Percentiles rank a stretch among this genome's conserved stretches.
Evolutionary conservation across 2,888 invertebrate genomes (phyloP).

Genomic region (Metalampra italica): DNA sequence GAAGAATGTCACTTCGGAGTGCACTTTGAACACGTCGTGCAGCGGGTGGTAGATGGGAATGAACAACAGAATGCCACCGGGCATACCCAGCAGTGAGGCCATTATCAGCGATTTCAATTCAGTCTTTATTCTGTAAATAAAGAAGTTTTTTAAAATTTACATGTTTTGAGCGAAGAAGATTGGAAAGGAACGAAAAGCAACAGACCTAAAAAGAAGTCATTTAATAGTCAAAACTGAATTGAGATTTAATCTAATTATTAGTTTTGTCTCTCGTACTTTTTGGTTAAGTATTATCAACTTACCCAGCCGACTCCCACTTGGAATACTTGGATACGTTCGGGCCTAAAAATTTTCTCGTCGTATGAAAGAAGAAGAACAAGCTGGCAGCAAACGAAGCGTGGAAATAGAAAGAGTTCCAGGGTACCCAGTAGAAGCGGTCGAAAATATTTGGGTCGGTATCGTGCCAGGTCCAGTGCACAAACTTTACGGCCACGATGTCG

Average conservation of each 20-base stretch:
- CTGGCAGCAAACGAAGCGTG: constrained; percentile 86
- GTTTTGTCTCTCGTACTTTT: too few relatives aligned
- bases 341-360: constrained; percentile 73
- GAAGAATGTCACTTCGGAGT: constrained; percentile 85
- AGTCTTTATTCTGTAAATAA: constrained; percentile 27
- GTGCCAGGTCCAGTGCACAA: constrained; percentile 92
- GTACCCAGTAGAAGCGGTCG: constrained; percentile 89
- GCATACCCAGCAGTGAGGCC: constrained; percentile 83
- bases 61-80: constrained; percentile 85
- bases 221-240: too few relatives aligned
- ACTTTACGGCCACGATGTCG: constrained; percentile 87
- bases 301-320: constrained; percentile 80
- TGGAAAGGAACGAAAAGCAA: too few relatives aligned
- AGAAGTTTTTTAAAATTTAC: not conserved
- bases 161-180: not conserved
- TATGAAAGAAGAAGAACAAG: constrained; percentile 83
- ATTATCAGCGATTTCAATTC: constrained; percentile 68
- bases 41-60: constrained; percentile 86
- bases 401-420: constrained; percentile 91
- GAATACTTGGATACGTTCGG: constrained; percentile 73
- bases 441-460: constrained; percentile 84
- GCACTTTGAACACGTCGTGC: constrained; percentile 83
- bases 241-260: too few relatives aligned
- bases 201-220: too few relatives aligned
- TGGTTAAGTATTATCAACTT: constrained; percentile 23